Evolutionary conservation across 1,140 invertebrate genomes (phyloP).

Genomic region (Acromyrmex echinatior): DNA sequence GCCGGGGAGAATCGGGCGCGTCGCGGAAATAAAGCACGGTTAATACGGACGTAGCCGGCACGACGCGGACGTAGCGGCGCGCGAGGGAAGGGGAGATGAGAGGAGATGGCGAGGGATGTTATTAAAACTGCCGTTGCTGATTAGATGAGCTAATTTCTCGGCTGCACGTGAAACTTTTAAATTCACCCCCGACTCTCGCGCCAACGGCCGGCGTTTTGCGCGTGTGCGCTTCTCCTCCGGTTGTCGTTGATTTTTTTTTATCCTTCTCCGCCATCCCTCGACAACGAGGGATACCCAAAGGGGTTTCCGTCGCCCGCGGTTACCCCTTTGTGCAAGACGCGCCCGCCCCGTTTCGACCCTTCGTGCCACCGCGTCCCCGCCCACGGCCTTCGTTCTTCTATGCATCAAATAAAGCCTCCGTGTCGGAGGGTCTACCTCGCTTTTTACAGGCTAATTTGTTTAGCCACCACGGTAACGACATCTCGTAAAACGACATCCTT

Average conservation of each 20-base stretch:
- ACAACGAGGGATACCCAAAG: constrained; percentile 44
- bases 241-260: constrained; percentile 15
- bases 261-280: constrained; percentile 8
- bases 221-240: neutral
- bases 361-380: constrained; percentile 28
- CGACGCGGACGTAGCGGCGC: neutral
- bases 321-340: constrained; percentile 51
- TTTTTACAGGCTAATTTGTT: constrained; percentile 81
- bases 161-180: constrained; percentile 71
- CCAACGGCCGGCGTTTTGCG: constrained; percentile 2
- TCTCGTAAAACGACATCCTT: constrained; percentile 77
- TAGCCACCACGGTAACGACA: constrained; percentile 79
- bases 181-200: constrained; percentile 36
- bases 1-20: constrained; percentile 50
- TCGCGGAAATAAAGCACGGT: constrained; percentile 68
- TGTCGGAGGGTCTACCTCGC: constrained; percentile 35
- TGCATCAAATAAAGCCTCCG: constrained; percentile 36
- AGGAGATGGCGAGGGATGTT: constrained; percentile 37
- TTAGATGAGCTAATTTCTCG: constrained; percentile 74
- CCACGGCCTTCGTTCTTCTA: constrained; percentile 35
- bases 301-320: constrained; percentile 34
- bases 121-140: constrained; percentile 67
- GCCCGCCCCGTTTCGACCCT: constrained; percentile 38
- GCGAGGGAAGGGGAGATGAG: neutral
- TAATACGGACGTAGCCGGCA: constrained; percentile 31